Percentiles rank a stretch among this genome's conserved stretches.
Conservation (phyloP, 2,113 vertebrate genomes). For the Tamias sibiricus region DNA sequence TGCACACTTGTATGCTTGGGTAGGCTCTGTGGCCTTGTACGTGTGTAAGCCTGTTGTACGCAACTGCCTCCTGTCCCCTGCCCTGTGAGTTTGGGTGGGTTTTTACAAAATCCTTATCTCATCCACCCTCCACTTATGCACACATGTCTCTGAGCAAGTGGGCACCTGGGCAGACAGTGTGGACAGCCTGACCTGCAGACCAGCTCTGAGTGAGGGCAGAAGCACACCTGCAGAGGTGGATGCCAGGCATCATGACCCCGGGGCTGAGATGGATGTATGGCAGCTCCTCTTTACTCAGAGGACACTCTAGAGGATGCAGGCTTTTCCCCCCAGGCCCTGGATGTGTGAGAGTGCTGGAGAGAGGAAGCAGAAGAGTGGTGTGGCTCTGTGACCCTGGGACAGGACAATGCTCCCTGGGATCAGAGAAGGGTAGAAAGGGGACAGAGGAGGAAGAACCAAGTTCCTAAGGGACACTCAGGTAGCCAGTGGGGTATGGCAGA, state of each 20-base stretch:
- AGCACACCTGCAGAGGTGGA: not conserved
- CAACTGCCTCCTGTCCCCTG: not conserved
- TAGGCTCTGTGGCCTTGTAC: not conserved
- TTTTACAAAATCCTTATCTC: not conserved
- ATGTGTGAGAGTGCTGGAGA: not conserved
- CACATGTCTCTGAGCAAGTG: not conserved
- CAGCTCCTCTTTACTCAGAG: not conserved
- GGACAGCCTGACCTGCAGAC: too few relatives aligned
- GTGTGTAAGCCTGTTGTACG: not conserved
- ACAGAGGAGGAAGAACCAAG: not conserved
- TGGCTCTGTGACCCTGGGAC: not conserved
- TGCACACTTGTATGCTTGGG: not conserved
- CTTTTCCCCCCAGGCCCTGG: not conserved
- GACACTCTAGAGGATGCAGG: not conserved
- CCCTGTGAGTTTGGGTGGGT: too few relatives aligned
- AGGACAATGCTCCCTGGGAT: not conserved
- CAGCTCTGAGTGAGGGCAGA: not conserved
- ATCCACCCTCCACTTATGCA: fast-evolving
- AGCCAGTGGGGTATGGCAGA: not conserved
- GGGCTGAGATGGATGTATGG: not conserved
- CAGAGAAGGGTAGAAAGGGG: not conserved
- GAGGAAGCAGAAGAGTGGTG: not conserved
- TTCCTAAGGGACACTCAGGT: not conserved
- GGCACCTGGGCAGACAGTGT: too few relatives aligned
- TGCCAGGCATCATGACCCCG: not conserved